Evolutionary conservation across 2,113 vertebrate genomes (phyloP).

Genomic region (Salminus brasiliensis): DNA sequence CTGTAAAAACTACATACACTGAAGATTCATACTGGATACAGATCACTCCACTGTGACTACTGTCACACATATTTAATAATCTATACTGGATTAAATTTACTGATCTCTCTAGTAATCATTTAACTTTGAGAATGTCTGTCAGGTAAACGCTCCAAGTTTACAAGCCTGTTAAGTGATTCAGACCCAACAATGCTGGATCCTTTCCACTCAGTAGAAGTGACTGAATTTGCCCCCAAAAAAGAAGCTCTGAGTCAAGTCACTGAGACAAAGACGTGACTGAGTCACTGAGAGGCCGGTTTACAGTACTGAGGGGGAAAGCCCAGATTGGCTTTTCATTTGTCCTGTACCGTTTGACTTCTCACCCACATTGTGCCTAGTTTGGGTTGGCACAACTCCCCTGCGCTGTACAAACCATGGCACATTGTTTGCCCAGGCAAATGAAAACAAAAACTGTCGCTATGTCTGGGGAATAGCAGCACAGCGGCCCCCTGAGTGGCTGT

Average conservation of each 20-base stretch:
- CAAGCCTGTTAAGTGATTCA: not conserved
- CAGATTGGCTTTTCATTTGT: slow-evolving; percentile 9
- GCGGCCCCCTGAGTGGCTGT: not conserved
- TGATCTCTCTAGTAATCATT: no score
- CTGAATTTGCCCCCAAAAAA: not conserved
- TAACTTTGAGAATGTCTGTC: no score
- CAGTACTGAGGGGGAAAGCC: slow-evolving; percentile 27
- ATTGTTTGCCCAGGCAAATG: slow-evolving; percentile 26
- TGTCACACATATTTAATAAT: no score
- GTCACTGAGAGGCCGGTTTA: slow-evolving; percentile 9
- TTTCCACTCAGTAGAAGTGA: not conserved
- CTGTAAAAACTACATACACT: no score
- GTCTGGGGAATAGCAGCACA: slow-evolving; percentile 23
- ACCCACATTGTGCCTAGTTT: slow-evolving; percentile 57
- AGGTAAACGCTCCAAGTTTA: no score
- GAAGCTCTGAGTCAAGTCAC: not conserved
- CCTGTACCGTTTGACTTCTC: slow-evolving; percentile 30
- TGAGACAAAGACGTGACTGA: slow-evolving; percentile 14
- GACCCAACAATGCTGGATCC: not conserved
- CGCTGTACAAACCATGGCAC: slow-evolving; percentile 37
- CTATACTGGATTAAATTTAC: no score
- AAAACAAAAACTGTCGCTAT: slow-evolving; percentile 23
- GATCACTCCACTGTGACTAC: no score
- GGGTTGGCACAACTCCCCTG: slow-evolving; percentile 45
- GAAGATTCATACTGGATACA: no score